Base-by-base conservation (phyloP, 2,797 vertebrate species). In the Champsocephalus gunnari region DNA sequence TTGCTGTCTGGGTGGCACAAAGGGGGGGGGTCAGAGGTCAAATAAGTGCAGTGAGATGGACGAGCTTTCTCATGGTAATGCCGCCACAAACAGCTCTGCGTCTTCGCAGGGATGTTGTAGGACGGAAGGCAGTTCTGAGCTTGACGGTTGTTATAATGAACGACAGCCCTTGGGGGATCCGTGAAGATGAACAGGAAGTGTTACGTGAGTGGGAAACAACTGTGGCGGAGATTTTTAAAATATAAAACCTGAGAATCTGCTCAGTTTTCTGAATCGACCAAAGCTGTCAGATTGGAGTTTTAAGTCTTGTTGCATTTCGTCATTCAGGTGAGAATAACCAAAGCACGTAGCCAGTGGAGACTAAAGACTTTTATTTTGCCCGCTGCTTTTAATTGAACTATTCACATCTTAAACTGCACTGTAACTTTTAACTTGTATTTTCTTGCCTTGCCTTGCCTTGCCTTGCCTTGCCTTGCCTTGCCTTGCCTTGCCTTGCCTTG, bases 51-150 rank as follows among this genome's bases (percentile, higher is more conserved):
- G 92, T 93, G 94, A 92, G 92, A 92, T 81, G 86, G 85, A 85
- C 82, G 61, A 67, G 90, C 93, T 96, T 97, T 97, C 95, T 96
- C 86, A 97, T 97, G 96, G 84, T 96, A 96, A 97, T 97, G 14
- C 64, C n/a, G 0, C 61, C 76, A 70, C 85, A 83, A 86, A 92
- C 90, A 86, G 84, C 88, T 77, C 91, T 63, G 88, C 88, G 69
- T 87, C 76, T 81, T 88, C 84, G 75, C 72, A 73, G 67, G 82
- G 79, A 87, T 76, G 86, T 66, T 77, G 34, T 82, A 28, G 28
- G 34, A 38, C 34, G 68, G 72, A 3, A 57, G 55, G 71, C 60
- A 61, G 82, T 71, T 59, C 65, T 24, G 47, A 66, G 21, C 38
- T 28, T 28, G 53, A 65, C 17, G 45, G 19, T 14, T 2, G 4